Conservation (phyloP, 92 coral and sea anemone genomes). For the Hydrozoanthus gracilis region DNA sequence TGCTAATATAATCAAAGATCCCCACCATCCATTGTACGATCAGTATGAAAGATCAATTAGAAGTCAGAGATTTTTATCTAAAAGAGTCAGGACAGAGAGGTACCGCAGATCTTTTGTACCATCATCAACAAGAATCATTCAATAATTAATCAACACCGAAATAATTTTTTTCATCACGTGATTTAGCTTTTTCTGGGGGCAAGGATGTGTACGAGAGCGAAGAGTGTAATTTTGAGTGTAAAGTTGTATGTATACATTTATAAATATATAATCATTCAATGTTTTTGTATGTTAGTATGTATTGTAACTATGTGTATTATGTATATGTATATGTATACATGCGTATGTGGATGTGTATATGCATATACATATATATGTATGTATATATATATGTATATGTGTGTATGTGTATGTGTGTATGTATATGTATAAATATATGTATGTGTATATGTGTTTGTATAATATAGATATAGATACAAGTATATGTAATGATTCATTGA, state of each 20-base stretch:
- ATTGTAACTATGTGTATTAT: background rate
- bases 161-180: background rate
- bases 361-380: background rate
- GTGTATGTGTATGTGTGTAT: background rate
- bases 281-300: background rate
- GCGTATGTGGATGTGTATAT: background rate
- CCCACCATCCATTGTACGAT: background rate
- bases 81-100: background rate
- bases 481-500: background rate
- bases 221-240: conserved; percentile 1
- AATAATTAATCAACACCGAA: conserved; percentile 17
- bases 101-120: background rate
- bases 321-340: background rate
- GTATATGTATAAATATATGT: too few species aligned
- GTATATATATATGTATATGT: background rate
- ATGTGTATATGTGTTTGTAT: background rate
- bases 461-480: background rate
- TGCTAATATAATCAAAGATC: background rate
- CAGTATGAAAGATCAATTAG: background rate
- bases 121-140: conserved; percentile 7
- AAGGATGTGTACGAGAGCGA: conserved; percentile 4
- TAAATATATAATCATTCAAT: background rate
- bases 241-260: background rate
- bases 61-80: background rate
- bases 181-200: background rate